Base-by-base conservation (phyloP, 2,888 invertebrate species). In the Drosophila acutilabella region DNA sequence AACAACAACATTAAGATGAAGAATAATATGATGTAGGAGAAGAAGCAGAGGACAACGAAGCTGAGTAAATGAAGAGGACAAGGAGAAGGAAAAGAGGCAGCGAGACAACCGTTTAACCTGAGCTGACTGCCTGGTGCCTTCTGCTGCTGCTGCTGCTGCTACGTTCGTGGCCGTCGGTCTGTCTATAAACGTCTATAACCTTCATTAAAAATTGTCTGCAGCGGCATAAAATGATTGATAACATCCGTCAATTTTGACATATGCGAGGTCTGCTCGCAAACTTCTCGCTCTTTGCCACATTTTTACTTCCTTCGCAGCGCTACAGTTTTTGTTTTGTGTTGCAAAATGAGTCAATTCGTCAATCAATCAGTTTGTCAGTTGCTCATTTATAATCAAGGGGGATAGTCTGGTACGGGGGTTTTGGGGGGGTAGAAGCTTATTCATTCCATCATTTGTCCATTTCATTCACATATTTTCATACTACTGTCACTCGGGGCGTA, bases 191-290 rank as follows among this genome's bases (percentile, higher is more conserved):
- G 81, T 88, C 75, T 80, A 86, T 86, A 88, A 76, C 87, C 87
- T 85, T 85, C 88, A 85, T 85, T 85, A 85, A 85, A 88, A 88
- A 88, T 78, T 80, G 88, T 85, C 87, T 88, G 88, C 87, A 83
- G 84, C 88, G 80, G 76, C 83, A 86, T 65, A 75, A 88, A 85
- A 86, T 86, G 86, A 86, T 86, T 86, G 89, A 86, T 86, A 87
- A 86, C 86, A 86, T 89, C 86, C 86, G 86, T 89, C 89, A 89
- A 86, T 86, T 86, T 87, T 86, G 86, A 86, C 86, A 86, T 87
- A 83, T 88, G 83, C 87, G 73, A 71, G 78, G 76, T 74, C 69
- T 71, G 78, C 48, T 71, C 78, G 52, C 52, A 61, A 59, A 52
- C 62, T 62, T 41, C 8, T 44, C 64, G 23, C 7, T 13, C 36